Conservation (phyloP, 2,888 invertebrate species). For the Chalcosyrphus nemorum region DNA sequence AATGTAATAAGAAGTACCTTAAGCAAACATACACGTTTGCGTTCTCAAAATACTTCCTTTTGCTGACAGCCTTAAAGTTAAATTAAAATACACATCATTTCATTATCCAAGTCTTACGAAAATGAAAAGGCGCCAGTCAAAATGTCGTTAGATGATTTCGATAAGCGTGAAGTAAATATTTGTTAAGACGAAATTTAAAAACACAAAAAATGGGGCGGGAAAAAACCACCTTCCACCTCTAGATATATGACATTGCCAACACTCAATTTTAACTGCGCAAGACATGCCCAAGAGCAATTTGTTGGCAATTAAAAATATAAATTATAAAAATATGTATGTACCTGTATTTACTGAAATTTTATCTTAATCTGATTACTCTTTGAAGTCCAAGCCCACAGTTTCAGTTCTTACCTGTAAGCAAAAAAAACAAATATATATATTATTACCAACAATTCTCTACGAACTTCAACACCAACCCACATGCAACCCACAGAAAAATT, state of each 20-base stretch:
- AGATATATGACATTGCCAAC: background rate
- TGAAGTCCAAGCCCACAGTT: background rate
- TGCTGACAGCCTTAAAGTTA: too few species aligned
- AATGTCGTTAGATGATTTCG: too few species aligned
- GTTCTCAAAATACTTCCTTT: too few species aligned
- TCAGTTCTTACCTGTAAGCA: conserved; percentile 23
- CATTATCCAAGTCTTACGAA: too few species aligned
- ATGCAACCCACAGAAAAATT: background rate
- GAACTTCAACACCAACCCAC: background rate
- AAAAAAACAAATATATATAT: background rate
- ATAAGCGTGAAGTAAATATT: too few species aligned
- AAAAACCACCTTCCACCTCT: too few species aligned
- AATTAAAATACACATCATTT: too few species aligned
- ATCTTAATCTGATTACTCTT: background rate
- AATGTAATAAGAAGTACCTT: too few species aligned
- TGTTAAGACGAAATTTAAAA: too few species aligned
- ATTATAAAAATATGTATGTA: background rate
- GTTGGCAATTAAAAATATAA: background rate
- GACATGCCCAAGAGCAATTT: background rate
- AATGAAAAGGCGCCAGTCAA: too few species aligned
- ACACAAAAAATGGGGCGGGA: too few species aligned
- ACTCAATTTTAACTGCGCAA: background rate
- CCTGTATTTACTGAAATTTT: background rate
- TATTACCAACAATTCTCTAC: conserved; percentile 1
- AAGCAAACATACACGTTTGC: too few species aligned